phyloP scores from a whole-genome alignment of 2,888 invertebrate genomes.

The Allacma fusca region DNA sequence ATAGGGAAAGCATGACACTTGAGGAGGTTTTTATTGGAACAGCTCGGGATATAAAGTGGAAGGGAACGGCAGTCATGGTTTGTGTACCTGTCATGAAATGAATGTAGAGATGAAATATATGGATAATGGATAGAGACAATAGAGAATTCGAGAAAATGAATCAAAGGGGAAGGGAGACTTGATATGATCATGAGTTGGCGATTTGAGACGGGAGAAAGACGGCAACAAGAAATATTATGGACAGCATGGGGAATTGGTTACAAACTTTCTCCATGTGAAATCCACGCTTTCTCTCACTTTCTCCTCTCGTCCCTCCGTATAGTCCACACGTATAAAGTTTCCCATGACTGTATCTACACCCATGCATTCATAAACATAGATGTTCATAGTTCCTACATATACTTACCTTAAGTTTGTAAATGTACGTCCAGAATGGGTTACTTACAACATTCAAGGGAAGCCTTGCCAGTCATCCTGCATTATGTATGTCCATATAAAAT shows the following conservation, averaged over 20 bases:
- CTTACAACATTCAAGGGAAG: no score
- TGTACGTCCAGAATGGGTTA: no score
- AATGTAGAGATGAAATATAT: conserved; percentile 14
- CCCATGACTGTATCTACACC: neutral
- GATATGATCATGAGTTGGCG: conserved; percentile 40
- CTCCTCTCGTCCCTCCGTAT: neutral
- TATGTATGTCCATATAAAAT: no score
- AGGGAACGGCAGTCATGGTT: no score
- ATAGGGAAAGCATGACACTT: no score
- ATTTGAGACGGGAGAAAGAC: conserved; percentile 38
- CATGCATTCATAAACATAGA: no score
- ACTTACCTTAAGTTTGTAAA: no score
- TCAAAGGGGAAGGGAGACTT: conserved; percentile 34
- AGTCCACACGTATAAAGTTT: neutral
- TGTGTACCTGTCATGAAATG: conserved; percentile 1
- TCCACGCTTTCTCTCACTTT: neutral
- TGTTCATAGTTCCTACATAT: no score
- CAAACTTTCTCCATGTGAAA: neutral
- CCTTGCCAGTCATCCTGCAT: no score
- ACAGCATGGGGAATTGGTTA: conserved; percentile 14
- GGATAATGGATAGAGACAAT: conserved; percentile 27
- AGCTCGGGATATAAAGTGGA: no score
- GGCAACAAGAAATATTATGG: conserved; percentile 32
- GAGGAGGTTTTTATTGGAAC: no score
- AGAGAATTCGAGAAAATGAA: conserved; percentile 39